These are phyloP conservation scores for Acrocephalus scirpaceus DNA, from an alignment of 2,797 vertebrate genomes.

Conservation along the genomic window DNA sequence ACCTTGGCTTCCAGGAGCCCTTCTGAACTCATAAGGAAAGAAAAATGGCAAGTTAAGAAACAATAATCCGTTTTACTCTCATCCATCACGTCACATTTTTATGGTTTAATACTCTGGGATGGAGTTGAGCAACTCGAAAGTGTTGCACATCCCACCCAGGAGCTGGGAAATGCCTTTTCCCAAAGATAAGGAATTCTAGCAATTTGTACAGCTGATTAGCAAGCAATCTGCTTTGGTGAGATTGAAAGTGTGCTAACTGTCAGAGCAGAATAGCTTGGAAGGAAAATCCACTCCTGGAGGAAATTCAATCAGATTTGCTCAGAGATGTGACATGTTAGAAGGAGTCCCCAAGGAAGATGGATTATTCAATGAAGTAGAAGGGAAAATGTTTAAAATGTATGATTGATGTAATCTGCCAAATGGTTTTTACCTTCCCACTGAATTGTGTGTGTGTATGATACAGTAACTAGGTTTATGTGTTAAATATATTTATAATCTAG, in stretches of 20 bases:
- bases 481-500: background rate
- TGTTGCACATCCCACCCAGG: background rate
- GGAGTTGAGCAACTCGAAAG: background rate
- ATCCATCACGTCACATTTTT: background rate
- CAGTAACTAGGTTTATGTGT: background rate
- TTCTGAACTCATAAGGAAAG: constrained; percentile 25
- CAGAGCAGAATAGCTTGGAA: background rate
- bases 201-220: background rate
- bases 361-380: background rate
- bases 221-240: background rate
- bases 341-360: background rate
- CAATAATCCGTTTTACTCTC: background rate
- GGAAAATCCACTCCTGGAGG: constrained; percentile 19
- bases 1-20: background rate
- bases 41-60: constrained; percentile 15
- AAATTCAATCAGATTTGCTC: constrained; percentile 17
- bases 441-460: background rate
- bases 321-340: background rate
- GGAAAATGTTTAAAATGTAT: background rate
- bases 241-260: background rate
- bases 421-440: background rate
- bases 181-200: background rate
- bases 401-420: background rate
- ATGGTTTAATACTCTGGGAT: background rate
- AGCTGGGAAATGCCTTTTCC: background rate